A percentile compares a stretch with the other conserved stretches of the same genome.
phyloP scores from a whole-genome alignment of 2,113 vertebrate species.

The Paradisaea rubra region DNA sequence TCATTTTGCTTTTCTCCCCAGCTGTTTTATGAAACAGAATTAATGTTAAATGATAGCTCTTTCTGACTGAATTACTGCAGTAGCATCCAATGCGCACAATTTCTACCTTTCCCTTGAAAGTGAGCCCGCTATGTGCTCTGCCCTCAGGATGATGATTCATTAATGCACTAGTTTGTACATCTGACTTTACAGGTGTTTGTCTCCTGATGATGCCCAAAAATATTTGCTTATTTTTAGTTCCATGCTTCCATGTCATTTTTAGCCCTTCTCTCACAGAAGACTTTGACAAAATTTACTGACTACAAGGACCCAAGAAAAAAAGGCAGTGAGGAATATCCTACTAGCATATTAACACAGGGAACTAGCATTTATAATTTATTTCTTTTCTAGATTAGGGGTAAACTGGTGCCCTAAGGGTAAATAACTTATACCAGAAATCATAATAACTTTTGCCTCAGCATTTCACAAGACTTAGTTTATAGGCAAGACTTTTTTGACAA shows the following conservation, averaged over 20 bases:
- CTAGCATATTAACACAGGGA: not conserved
- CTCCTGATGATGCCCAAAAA: not conserved
- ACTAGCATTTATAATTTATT: accelerated
- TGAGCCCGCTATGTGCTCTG: not conserved
- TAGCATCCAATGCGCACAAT: not conserved
- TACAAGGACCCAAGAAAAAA: not conserved
- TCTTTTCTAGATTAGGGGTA: not conserved
- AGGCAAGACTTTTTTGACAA: not conserved
- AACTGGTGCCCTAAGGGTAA: not conserved
- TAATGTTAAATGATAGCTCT: not conserved
- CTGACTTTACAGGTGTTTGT: not conserved
- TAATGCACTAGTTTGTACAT: not conserved
- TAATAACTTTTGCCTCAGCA: not conserved
- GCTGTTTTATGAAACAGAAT: not conserved
- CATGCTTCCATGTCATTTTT: not conserved
- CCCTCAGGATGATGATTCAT: not conserved
- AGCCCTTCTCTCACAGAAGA: not conserved
- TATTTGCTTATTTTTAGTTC: not conserved
- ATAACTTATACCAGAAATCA: not conserved
- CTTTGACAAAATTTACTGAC: not conserved
- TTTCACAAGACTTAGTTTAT: not conserved
- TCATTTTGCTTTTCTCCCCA: not conserved
- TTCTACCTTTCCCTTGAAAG: not conserved
- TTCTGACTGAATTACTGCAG: not conserved
- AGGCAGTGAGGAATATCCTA: not conserved